Evolutionary conservation across 1,140 invertebrate species (phyloP), one percentile per base, ranked within the genome.

Genomic region (Aphaenogaster rudis): DNA sequence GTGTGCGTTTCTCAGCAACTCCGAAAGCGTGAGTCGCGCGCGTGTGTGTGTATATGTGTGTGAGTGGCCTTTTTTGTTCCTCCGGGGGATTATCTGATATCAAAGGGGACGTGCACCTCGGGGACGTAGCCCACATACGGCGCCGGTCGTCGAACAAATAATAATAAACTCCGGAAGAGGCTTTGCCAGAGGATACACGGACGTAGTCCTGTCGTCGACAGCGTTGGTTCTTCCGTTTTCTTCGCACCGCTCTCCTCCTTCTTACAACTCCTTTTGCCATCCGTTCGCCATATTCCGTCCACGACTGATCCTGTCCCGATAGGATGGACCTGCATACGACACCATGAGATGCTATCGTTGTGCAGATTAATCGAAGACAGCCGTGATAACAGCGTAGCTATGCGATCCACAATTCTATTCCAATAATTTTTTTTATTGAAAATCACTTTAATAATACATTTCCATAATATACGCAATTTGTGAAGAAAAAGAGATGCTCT

Each of bases 131-230:
- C 64, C 66, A 67, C 77, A 86, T 81, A 89, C 63, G 88, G 67
- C 21, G 28, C 21, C 17, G 33, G 39, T 64, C 63, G 61, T 89
- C 84, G 77, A 89, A 87, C 88, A 90, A 90, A 90, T 89, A 87
- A 90, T 89, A 90, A 89, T 89, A 90, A 90, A 86, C 77, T 77
- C 84, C 50, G 69, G 52, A 87, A 82, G 77, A 89, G 77, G 63
- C 77, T 82, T 87, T 72, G 57, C 21, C 28, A 33, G 13, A 54
- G 50, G 76, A 88, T 88, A 79, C 59, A 72, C 64, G 54, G 21
- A 78, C 17, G 74, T 77, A 17, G n/a, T 52, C 36, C 59, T 59
- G 74, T 86, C 74, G 45, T 54, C 54, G 82, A 33, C 71, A 45
- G 63, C 21, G n/a, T 6, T 28, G 45, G 45, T 48, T 39, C 21